A percentile compares a stretch with the other conserved stretches of the same genome.
These are phyloP conservation scores for Drosophila mercatorum DNA, from an alignment of 2,888 invertebrate species.

Conservation along the genomic window DNA sequence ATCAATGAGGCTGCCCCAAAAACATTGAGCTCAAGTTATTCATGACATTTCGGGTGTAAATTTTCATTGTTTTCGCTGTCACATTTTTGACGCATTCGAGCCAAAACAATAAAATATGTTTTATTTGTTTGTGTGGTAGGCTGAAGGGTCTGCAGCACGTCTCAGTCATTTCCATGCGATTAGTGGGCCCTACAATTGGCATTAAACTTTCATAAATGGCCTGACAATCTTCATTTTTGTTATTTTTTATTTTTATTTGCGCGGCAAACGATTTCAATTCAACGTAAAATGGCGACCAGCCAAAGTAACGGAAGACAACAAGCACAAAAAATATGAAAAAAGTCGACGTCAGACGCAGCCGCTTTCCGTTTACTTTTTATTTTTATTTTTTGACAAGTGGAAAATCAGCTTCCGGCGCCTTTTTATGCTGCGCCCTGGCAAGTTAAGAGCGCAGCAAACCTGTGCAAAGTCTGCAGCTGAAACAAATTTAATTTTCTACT, in stretches of 20 bases:
- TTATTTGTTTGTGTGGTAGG: not conserved
- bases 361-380: constrained; percentile 13
- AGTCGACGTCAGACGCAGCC: constrained; percentile 38
- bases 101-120: constrained; percentile 39
- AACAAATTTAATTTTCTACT: constrained; percentile 77
- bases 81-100: constrained; percentile 48
- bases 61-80: constrained; percentile 37
- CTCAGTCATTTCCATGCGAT: constrained; percentile 55
- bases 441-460: constrained; percentile 38
- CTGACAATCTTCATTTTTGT: constrained; percentile 41
- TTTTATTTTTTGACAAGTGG: constrained; percentile 45
- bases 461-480: constrained; percentile 71
- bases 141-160: constrained; percentile 33
- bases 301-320: constrained; percentile 44
- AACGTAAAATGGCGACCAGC: constrained; percentile 39
- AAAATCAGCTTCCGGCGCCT: constrained; percentile 65
- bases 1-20: constrained; percentile 25
- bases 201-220: constrained; percentile 67
- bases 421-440: constrained; percentile 28
- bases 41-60: constrained; percentile 32
- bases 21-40: constrained; percentile 25
- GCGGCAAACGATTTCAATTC: constrained; percentile 30
- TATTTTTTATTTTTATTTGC: constrained; percentile 19
- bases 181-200: constrained; percentile 61
- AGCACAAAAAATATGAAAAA: constrained; percentile 24